A percentile compares a stretch with the other conserved stretches of the same genome.
These are phyloP conservation scores for Sphaeridia pumilis DNA, from an alignment of 2,888 invertebrate species.

Conservation along the genomic window DNA sequence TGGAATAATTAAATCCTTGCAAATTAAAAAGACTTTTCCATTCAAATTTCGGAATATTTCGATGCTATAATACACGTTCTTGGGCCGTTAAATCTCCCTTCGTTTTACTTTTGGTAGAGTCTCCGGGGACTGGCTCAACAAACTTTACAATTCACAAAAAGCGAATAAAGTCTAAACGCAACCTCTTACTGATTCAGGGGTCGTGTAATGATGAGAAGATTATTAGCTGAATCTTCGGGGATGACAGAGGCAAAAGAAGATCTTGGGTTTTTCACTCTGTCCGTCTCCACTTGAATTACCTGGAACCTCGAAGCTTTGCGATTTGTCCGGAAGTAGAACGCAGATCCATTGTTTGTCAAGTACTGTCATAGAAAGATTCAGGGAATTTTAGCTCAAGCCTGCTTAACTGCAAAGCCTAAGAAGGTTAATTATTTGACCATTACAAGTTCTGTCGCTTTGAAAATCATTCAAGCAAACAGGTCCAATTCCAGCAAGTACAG, in stretches of 20 bases:
- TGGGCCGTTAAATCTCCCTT: too few relatives aligned
- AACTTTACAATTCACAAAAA: not conserved
- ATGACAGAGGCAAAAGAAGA: conserved; percentile 4
- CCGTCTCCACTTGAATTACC: conserved; percentile 10
- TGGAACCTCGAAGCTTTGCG: conserved; percentile 7
- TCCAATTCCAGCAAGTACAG: too few relatives aligned
- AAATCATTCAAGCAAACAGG: too few relatives aligned
- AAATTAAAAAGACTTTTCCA: not conserved
- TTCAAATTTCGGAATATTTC: not conserved
- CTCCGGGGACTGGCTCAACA: not conserved
- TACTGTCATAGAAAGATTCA: conserved; percentile 1
- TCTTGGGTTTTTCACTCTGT: conserved; percentile 7
- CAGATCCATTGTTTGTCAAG: conserved; percentile 8
- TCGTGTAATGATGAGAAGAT: not conserved
- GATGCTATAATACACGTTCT: not conserved
- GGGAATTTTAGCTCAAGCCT: too few relatives aligned
- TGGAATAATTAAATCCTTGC: not conserved
- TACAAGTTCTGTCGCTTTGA: too few relatives aligned
- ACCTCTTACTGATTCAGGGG: conserved; percentile 9
- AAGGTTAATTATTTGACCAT: too few relatives aligned
- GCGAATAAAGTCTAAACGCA: not conserved
- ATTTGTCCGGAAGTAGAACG: conserved; percentile 12
- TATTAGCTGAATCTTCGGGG: conserved; percentile 7
- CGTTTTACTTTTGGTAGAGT: too few relatives aligned
- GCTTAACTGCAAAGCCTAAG: too few relatives aligned